Evolutionary conservation across 2,888 invertebrate genomes (phyloP), one percentile per base, ranked within the genome.

Genomic region (Napeogenes sylphis): DNA sequence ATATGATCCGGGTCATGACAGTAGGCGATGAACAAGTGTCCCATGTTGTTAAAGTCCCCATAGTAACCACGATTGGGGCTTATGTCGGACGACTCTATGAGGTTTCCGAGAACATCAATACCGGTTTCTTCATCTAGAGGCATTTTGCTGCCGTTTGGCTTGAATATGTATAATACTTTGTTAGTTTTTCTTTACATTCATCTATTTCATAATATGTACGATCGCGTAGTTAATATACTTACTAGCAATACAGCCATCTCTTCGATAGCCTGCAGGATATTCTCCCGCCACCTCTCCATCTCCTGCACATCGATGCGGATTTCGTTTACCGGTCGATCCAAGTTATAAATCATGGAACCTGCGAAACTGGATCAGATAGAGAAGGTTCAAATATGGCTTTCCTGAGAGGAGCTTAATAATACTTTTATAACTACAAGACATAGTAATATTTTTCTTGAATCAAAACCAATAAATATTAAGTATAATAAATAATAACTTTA

Each of bases 41-140:
- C 96, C 86, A 94, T 92, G 83, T 97, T 97, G 84, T 97, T 97
- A 47, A 96, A 75, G 81, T 96, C 94, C 0, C 97, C 97, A 77
- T 96, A 96, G 75, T 94, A 91, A 45, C 87, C 85, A 2, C 92
- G 86, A 85, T 96, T 96, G 4, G 92, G 92, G 55, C 95, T 94
- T 54, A 96, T 78, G 67, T 92, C 92, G 45, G 93, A 93, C 0
- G 95, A 91, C 82, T 97, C 97, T 77, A 97, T 87, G 71, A 97
- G 92, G 79, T 97, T 95, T 8, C 96, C 97, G 30, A 97, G 87
- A 8, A 93, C 85, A 74, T 97, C 95, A 71, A 96, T 96, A 13
- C 96, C 96, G 0, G 88, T 92, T 33, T 85, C 85, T 74, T 95
- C 95, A 55, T 93, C 93, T 35, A 96, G 78, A 0, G 81, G 79